phyloP scores from a whole-genome alignment of 1,140 invertebrate genomes.

The Procambarus clarkii region DNA sequence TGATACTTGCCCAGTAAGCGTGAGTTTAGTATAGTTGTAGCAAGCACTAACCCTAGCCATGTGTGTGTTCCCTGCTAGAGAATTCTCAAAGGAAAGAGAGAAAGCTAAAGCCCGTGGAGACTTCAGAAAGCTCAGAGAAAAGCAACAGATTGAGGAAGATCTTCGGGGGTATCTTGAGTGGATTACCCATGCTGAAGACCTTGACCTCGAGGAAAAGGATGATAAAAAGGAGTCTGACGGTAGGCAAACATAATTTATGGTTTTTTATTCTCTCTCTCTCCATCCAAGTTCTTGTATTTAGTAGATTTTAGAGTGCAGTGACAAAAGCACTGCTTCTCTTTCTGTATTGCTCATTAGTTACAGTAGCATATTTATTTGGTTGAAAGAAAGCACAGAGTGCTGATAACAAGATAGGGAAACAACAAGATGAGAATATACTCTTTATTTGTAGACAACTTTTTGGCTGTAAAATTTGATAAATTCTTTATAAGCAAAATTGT shows the following conservation, averaged over 20 bases:
- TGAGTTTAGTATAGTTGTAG: slow-evolving; percentile 12
- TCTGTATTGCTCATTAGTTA: slow-evolving; percentile 5
- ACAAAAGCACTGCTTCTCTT: slow-evolving; percentile 28
- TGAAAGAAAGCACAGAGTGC: no score
- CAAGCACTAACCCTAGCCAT: slow-evolving; percentile 41
- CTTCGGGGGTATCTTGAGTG: slow-evolving; percentile 82
- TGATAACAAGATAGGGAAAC: no score
- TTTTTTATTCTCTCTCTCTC: slow-evolving; percentile 1
- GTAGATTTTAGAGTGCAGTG: slow-evolving; percentile 39
- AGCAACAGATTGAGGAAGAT: slow-evolving; percentile 83
- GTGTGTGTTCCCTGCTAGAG: slow-evolving; percentile 75
- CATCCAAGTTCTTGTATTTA: background rate
- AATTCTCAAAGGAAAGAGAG: slow-evolving; percentile 84
- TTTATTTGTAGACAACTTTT: no score
- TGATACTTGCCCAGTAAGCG: background rate
- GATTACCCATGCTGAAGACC: slow-evolving; percentile 84
- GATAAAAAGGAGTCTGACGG: slow-evolving; percentile 71
- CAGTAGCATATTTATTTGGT: background rate
- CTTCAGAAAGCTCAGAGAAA: slow-evolving; percentile 83
- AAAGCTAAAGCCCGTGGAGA: slow-evolving; percentile 83
- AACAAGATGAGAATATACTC: no score
- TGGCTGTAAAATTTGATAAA: no score
- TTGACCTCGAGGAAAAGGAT: slow-evolving; percentile 78
- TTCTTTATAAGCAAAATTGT: no score
- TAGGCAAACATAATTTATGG: slow-evolving; percentile 41